Percentiles rank a stretch among this genome's conserved stretches.
These are phyloP conservation scores for Belonocnema kinseyi DNA, from an alignment of 1,140 invertebrate species.

Conservation along the genomic window DNA sequence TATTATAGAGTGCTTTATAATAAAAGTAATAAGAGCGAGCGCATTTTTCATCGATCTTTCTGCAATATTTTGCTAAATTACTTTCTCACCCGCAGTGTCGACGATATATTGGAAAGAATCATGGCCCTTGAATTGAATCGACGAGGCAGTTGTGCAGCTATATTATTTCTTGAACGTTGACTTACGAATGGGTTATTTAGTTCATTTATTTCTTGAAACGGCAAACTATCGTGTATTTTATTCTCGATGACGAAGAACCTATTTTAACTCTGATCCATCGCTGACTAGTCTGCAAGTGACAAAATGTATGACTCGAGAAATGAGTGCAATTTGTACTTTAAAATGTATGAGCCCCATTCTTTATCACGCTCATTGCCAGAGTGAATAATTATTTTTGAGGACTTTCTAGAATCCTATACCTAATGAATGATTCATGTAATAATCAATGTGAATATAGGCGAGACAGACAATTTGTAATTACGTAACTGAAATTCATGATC, in stretches of 20 bases:
- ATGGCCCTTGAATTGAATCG: neutral
- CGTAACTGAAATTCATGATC: too few relatives aligned
- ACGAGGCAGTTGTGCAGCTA: neutral
- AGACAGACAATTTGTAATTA: too few relatives aligned
- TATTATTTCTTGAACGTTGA: conserved; percentile 15
- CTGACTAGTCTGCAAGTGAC: conserved; percentile 2
- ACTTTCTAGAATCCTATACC: too few relatives aligned
- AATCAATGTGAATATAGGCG: too few relatives aligned
- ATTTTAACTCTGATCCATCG: conserved; percentile 4
- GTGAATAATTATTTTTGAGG: neutral
- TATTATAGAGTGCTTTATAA: conserved; percentile 7
- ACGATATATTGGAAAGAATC: conserved; percentile 14
- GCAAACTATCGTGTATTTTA: neutral
- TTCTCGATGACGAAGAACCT: conserved; percentile 1
- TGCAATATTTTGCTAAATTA: conserved; percentile 31
- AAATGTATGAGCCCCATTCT: neutral
- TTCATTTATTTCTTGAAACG: neutral
- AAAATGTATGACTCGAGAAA: conserved; percentile 20
- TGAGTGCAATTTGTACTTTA: neutral
- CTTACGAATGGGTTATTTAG: neutral
- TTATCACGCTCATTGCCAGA: neutral
- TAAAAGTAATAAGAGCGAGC: neutral
- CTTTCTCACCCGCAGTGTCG: conserved; percentile 17
- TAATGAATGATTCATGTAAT: too few relatives aligned
- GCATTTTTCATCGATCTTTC: conserved; percentile 31